phyloP scores from a whole-genome alignment of 1,140 invertebrate species.

The Gonioctena quinquepunctata region DNA sequence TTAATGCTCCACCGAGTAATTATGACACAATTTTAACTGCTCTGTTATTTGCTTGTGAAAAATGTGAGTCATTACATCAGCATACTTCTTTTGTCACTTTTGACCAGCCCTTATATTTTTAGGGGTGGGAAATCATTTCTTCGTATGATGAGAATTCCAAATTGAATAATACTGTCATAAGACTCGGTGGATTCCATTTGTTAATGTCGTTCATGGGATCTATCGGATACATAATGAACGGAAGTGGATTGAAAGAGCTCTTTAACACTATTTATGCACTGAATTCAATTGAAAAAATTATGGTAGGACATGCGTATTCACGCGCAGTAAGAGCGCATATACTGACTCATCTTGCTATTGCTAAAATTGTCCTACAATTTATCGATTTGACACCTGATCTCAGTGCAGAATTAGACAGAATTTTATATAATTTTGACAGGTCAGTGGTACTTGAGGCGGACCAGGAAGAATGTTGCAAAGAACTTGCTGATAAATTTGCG shows the following conservation, averaged over 20 bases:
- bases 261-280: no score
- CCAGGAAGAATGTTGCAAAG: slow-evolving; percentile 24
- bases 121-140: slow-evolving; percentile 38
- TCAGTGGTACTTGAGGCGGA: slow-evolving; percentile 10
- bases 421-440: slow-evolving; percentile 15
- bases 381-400: background rate
- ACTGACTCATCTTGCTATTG: no score
- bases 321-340: no score
- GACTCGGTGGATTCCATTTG: slow-evolving; percentile 43
- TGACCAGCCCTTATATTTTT: no score
- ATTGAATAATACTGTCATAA: slow-evolving; percentile 31
- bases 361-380: no score
- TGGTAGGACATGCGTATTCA: no score
- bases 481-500: slow-evolving; percentile 36
- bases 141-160: background rate
- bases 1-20: slow-evolving; percentile 39
- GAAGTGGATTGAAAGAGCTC: no score
- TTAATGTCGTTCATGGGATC: no score
- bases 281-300: no score
- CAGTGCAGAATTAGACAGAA: background rate
- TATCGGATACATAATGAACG: no score
- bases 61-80: slow-evolving; percentile 24
- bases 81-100: no score
- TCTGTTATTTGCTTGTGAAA: slow-evolving; percentile 22
- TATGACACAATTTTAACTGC: slow-evolving; percentile 36